Conservation (phyloP, 2,888 invertebrate genomes). For the Pteria penguin region DNA sequence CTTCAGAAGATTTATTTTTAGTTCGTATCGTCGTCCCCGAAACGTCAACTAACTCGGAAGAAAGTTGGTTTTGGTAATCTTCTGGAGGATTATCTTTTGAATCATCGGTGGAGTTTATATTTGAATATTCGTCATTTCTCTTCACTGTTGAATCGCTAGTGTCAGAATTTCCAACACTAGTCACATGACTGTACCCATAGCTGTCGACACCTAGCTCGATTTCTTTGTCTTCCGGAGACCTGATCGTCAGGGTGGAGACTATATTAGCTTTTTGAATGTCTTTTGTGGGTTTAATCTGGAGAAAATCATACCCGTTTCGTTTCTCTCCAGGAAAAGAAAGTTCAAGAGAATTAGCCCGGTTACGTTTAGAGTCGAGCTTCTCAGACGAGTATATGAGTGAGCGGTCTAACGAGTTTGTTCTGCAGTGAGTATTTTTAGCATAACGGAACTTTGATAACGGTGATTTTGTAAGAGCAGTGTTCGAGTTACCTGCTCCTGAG, state of each 20-base stretch:
- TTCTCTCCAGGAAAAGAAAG: background rate
- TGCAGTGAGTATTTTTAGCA: background rate
- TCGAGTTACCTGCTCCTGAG: background rate
- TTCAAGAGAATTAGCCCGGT: background rate
- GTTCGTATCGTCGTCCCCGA: background rate
- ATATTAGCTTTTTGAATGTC: slow-evolving; percentile 13
- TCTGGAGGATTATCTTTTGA: background rate
- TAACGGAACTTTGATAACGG: background rate
- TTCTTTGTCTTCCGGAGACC: slow-evolving; percentile 42
- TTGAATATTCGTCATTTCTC: too few relatives aligned
- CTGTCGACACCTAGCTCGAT: slow-evolving; percentile 51
- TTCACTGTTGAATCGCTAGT: background rate
- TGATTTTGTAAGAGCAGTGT: background rate
- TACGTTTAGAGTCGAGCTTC: background rate
- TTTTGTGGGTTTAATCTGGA: background rate
- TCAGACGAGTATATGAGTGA: background rate
- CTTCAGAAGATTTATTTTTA: too few relatives aligned
- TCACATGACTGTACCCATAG: slow-evolving; percentile 57
- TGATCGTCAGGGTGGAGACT: slow-evolving; percentile 49
- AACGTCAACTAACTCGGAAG: background rate
- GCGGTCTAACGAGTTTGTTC: background rate
- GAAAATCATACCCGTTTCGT: background rate
- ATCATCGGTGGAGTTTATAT: slow-evolving; percentile 46
- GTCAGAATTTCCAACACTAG: background rate
- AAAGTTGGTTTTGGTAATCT: background rate